Evolutionary conservation across 1,140 invertebrate genomes (phyloP).

Genomic region (Rhopalosiphum maidis): DNA sequence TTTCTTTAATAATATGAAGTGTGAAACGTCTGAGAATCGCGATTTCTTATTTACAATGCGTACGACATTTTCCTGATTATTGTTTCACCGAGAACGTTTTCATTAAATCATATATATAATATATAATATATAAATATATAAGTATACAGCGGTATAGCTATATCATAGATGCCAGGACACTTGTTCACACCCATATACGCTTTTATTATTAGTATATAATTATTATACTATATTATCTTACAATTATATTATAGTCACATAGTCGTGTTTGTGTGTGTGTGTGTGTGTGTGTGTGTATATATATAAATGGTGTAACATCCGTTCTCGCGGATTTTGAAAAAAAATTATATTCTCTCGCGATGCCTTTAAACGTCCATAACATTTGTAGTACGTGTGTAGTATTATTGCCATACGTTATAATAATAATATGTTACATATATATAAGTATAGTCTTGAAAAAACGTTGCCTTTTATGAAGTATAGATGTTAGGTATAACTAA

Average conservation of each 20-base stretch:
- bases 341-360: not conserved
- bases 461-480: not conserved
- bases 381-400: not conserved
- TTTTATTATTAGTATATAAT: not conserved
- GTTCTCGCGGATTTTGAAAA: not conserved
- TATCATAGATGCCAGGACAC: not conserved
- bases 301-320: not conserved
- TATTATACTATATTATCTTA: not conserved
- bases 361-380: not conserved
- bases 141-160: not conserved
- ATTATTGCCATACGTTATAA: not conserved
- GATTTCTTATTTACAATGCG: not conserved
- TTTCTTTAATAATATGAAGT: not conserved
- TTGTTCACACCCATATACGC: not conserved
- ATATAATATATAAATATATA: not conserved
- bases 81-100: not conserved
- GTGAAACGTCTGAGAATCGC: not conserved
- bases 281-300: no score
- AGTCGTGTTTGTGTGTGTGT: not conserved
- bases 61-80: slow-evolving; percentile 33
- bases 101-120: not conserved
- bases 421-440: not conserved
- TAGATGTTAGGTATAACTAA: not conserved
- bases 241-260: not conserved
- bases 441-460: not conserved